Percentiles rank a stretch among this genome's conserved stretches.
phyloP scores from a whole-genome alignment of 1,140 invertebrate species.

The Megalonaias nervosa region DNA sequence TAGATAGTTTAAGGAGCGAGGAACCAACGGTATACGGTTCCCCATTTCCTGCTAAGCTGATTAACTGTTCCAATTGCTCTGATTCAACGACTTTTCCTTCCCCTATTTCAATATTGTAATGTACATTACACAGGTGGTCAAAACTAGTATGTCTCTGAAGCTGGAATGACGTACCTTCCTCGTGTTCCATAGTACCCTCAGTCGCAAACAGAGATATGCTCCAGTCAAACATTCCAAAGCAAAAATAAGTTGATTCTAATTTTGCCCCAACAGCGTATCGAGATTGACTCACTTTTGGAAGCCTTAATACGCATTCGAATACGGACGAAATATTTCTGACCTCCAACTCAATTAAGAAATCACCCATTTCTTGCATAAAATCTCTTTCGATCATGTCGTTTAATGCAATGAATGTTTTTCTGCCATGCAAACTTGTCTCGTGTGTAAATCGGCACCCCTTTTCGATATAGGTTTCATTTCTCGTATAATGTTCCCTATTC shows the following conservation, averaged over 20 bases:
- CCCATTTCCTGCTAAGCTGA: constrained; percentile 75
- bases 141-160: constrained; percentile 86
- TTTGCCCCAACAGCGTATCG: constrained; percentile 67
- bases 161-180: constrained; percentile 73
- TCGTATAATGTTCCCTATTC: constrained; percentile 87
- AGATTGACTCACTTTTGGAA: constrained; percentile 47
- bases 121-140: constrained; percentile 84
- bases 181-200: constrained; percentile 67
- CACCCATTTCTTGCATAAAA: constrained; percentile 87
- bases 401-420: constrained; percentile 85
- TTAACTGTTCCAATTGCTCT: constrained; percentile 83
- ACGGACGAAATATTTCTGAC: constrained; percentile 85
- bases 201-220: constrained; percentile 82
- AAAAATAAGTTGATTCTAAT: constrained; percentile 82
- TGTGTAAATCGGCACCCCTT: constrained; percentile 81
- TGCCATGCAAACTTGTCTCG: constrained; percentile 81
- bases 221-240: constrained; percentile 89
- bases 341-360: constrained; percentile 86
- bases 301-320: constrained; percentile 78
- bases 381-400: constrained; percentile 82
- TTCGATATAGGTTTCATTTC: constrained; percentile 82
- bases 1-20: constrained; percentile 44
- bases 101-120: constrained; percentile 81
- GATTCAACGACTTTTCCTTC: constrained; percentile 82
- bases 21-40: constrained; percentile 52